phyloP scores from a whole-genome alignment of 1,140 invertebrate genomes.

The Drosophila murphyi region DNA sequence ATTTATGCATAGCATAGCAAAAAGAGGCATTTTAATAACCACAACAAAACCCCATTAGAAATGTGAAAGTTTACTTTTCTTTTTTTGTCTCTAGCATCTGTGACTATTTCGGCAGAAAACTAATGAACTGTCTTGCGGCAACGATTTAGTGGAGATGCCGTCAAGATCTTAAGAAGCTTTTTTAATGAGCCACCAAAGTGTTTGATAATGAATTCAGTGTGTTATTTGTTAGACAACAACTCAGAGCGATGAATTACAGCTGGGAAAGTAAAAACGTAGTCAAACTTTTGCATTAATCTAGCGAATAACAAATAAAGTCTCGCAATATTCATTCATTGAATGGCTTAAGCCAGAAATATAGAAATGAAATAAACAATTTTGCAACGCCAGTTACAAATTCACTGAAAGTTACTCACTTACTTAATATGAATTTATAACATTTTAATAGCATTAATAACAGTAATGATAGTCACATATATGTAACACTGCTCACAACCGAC shows the following conservation, averaged over 20 bases:
- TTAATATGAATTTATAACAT: conserved; percentile 11
- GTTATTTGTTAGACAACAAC: not conserved
- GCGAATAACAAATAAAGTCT: too few species aligned
- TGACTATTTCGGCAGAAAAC: conserved; percentile 32
- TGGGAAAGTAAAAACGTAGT: not conserved
- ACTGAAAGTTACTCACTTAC: not conserved
- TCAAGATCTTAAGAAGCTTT: conserved; percentile 10
- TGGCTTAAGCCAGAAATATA: not conserved
- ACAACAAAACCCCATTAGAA: conserved; percentile 60
- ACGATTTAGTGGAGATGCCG: conserved; percentile 38
- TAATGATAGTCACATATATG: conserved; percentile 36
- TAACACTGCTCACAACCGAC: conserved; percentile 18
- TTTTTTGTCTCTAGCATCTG: conserved; percentile 39
- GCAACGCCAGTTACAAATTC: not conserved
- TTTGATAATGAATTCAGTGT: conserved; percentile 10
- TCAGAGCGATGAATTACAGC: not conserved
- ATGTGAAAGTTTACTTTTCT: conserved; percentile 81
- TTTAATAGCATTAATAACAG: conserved; percentile 3
- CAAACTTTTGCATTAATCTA: too few species aligned
- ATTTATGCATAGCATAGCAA: conserved; percentile 61
- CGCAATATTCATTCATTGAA: not conserved
- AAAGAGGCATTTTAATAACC: conserved; percentile 19
- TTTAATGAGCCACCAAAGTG: conserved; percentile 20
- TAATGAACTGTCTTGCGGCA: conserved; percentile 65
- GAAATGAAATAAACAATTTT: too few species aligned